A percentile compares a stretch with the other conserved stretches of the same genome.
phyloP scores from a whole-genome alignment of 2,113 vertebrate genomes.

The Turdus rufiventris region DNA sequence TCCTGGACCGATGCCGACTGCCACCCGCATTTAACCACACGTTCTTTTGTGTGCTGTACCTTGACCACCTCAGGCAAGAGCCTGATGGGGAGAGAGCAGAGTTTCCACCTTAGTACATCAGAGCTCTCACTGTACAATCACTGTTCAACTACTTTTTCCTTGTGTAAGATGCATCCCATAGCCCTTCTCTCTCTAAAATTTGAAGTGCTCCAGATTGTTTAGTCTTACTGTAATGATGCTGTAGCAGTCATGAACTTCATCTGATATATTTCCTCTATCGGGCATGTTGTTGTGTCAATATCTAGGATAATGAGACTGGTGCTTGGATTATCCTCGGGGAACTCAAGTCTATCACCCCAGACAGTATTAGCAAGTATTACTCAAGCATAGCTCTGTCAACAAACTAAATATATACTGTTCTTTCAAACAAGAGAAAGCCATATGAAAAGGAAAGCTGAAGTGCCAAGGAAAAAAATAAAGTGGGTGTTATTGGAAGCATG shows the following conservation, averaged over 20 bases:
- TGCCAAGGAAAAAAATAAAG: not conserved
- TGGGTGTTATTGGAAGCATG: not conserved
- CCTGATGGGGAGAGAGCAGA: not conserved
- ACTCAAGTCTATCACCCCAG: not conserved
- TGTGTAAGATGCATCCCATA: not conserved
- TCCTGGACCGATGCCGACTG: not conserved
- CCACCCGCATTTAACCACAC: not conserved
- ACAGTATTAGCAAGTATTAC: not conserved
- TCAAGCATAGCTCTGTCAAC: not conserved
- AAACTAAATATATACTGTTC: not conserved
- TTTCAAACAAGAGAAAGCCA: not conserved
- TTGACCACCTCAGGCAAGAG: not conserved
- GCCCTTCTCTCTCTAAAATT: not conserved
- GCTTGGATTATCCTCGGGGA: conserved; percentile 1
- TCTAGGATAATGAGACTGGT: not conserved
- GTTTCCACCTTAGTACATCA: not conserved
- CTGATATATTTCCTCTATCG: not conserved
- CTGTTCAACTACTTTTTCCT: not conserved
- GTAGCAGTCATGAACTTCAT: accelerated
- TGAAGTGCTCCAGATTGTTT: not conserved
- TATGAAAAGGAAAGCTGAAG: not conserved
- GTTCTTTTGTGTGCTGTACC: not conserved
- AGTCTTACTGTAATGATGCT: not conserved
- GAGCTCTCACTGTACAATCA: accelerated
- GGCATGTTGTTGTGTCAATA: not conserved